Percentiles rank a stretch among this genome's conserved stretches.
Conservation (phyloP, 2,797 vertebrate species). For the Leptoclinus maculatus region DNA sequence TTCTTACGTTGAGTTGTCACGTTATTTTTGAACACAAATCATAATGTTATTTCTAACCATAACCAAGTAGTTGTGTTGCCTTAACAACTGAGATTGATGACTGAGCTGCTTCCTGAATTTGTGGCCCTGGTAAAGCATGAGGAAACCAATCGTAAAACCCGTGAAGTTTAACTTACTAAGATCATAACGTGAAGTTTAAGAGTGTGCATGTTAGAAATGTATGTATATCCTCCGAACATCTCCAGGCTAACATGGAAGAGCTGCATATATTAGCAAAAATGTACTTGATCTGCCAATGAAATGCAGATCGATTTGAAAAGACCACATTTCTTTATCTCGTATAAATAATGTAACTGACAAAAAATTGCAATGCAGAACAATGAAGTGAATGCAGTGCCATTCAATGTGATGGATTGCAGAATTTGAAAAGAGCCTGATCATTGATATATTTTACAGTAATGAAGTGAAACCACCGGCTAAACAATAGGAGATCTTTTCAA, state of each 20-base stretch:
- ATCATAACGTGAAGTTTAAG: not conserved
- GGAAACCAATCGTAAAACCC: constrained; percentile 26
- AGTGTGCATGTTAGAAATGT: not conserved
- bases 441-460: not conserved
- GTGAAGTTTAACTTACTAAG: not conserved
- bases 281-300: not conserved
- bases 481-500: not conserved
- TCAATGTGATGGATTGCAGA: not conserved
- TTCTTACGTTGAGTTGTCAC: too few relatives aligned
- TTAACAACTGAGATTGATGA: constrained; percentile 35
- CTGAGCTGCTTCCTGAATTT: constrained; percentile 36
- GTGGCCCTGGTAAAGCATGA: constrained; percentile 4
- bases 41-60: too few relatives aligned
- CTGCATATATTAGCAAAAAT: not conserved
- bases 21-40: too few relatives aligned
- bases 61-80: not conserved
- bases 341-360: not conserved
- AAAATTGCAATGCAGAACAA: not conserved
- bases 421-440: not conserved
- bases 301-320: not conserved
- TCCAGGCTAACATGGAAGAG: not conserved
- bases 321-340: not conserved
- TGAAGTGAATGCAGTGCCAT: not conserved
- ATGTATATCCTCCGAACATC: not conserved
- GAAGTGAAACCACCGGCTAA: not conserved